Evolutionary conservation across 2,888 invertebrate species (phyloP), one percentile per base, ranked within the genome.

Genomic region (Amblyjoppa proteus): DNA sequence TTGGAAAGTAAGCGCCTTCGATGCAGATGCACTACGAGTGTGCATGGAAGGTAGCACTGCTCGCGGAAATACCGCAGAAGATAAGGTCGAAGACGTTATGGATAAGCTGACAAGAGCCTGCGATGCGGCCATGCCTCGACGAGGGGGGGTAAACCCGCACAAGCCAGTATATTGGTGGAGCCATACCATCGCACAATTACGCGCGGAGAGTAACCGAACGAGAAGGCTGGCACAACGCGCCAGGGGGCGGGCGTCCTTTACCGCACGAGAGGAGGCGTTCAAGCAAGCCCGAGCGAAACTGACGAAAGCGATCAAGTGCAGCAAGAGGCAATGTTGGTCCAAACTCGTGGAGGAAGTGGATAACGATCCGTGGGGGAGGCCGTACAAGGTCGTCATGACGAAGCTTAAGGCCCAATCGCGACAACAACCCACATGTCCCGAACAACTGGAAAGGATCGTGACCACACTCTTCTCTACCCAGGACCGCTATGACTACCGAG

Each of bases 371-470:
- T n/a, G n/a, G n/a, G n/a, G n/a, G n/a, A n/a, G n/a, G n/a, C n/a
- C n/a, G n/a, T 85, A 87, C 64, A 86, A 76, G 56, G 84, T 86
- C 7, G 81, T 88, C 51, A 88, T 88, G 84, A 68, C 84, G 13
- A 31, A 49, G n/a, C 76, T 88, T 9, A 84, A 84, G 41, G 64
- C 68, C 68, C 86, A 81, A 45, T 53, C 81, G 53, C 69, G 58
- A 81, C 79, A 75, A 38, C 31, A 74, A 64, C 88, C 88, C 9
- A 83, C 85, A 9, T 86, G 86, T 31, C 86, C 87, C 1, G 49
- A 83, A 2, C 76, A 85, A 25, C 78, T 89, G 41, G n/a, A 75
- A n/a, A 78, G 64, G 53, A 89, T 89, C 11, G 88, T 88, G 3
- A 34, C 77, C 6, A 41, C 68, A 7, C 76, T 80, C 34, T 83